Evolutionary conservation across 2,888 invertebrate species (phyloP).

Genomic region (Pyrgus malvae): DNA sequence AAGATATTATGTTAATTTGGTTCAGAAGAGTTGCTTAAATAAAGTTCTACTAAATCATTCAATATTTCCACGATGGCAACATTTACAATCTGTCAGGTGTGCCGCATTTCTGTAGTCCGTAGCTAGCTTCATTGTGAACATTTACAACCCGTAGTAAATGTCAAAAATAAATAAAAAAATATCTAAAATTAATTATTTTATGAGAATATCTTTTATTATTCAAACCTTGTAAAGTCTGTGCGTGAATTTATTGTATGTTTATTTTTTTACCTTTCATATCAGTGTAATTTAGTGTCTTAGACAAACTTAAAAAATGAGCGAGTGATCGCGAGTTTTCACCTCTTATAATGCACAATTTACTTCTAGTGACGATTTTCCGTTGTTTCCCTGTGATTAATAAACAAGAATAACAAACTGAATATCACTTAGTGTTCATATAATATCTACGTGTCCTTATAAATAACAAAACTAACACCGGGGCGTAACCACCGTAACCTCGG

Average conservation of each 20-base stretch:
- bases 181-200: conserved; percentile 45
- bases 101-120: background rate
- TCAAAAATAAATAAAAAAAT: conserved; percentile 75
- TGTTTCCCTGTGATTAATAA: conserved; percentile 48
- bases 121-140: conserved; percentile 29
- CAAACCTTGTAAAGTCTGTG: conserved; percentile 52
- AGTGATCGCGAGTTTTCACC: conserved; percentile 56
- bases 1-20: no score
- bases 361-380: conserved; percentile 43
- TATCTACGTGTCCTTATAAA: conserved; percentile 50
- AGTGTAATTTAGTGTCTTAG: conserved; percentile 43
- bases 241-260: conserved; percentile 46
- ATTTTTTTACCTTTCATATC: conserved; percentile 46
- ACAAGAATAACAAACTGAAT: conserved; percentile 48
- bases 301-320: conserved; percentile 49
- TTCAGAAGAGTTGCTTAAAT: no score
- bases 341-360: conserved; percentile 60
- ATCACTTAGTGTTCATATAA: conserved; percentile 55
- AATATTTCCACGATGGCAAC: conserved; percentile 1
- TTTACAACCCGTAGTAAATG: conserved; percentile 48
- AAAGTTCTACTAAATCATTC: conserved; percentile 11
- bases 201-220: conserved; percentile 47
- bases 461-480: conserved; percentile 55
- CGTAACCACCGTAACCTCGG: conserved; percentile 66
- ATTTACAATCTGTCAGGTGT: conserved; percentile 15